Conservation (phyloP, 2,797 vertebrate species). For the Novumbra hubbsi region DNA sequence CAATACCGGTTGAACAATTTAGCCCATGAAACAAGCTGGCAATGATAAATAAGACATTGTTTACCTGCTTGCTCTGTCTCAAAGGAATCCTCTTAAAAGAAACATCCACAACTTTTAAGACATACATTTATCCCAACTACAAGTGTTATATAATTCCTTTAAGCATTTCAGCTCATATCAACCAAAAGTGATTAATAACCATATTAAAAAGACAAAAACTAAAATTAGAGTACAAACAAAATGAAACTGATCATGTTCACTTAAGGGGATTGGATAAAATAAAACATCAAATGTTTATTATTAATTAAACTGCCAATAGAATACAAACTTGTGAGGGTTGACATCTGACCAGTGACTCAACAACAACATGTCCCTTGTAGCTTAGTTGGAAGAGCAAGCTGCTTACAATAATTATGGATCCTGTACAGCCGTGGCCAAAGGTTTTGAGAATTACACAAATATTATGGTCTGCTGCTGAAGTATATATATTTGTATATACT, state of each 20-base stretch:
- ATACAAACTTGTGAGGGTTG: neutral
- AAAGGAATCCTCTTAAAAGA: constrained; percentile 13
- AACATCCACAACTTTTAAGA: constrained; percentile 8
- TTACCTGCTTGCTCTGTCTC: constrained; percentile 21
- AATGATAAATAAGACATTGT: neutral
- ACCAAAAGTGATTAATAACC: neutral
- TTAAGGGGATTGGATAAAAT: neutral
- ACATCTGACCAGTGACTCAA: neutral
- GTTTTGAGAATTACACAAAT: too few species aligned
- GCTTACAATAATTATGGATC: too few species aligned
- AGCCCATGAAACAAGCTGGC: neutral
- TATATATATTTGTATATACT: too few species aligned
- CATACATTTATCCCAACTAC: neutral
- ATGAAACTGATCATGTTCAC: neutral
- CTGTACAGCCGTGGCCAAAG: too few species aligned
- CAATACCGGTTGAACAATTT: neutral
- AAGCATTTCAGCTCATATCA: neutral
- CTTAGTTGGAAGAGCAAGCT: too few species aligned
- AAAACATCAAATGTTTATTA: neutral
- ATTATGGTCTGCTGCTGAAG: too few species aligned
- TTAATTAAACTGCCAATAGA: neutral
- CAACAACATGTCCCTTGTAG: neutral
- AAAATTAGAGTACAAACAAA: neutral
- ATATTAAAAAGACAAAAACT: neutral
- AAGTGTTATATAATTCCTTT: neutral